Evolutionary conservation across 2,797 vertebrate genomes (phyloP), one percentile per base, ranked within the genome.

Genomic region (Megaceryle alcyon): DNA sequence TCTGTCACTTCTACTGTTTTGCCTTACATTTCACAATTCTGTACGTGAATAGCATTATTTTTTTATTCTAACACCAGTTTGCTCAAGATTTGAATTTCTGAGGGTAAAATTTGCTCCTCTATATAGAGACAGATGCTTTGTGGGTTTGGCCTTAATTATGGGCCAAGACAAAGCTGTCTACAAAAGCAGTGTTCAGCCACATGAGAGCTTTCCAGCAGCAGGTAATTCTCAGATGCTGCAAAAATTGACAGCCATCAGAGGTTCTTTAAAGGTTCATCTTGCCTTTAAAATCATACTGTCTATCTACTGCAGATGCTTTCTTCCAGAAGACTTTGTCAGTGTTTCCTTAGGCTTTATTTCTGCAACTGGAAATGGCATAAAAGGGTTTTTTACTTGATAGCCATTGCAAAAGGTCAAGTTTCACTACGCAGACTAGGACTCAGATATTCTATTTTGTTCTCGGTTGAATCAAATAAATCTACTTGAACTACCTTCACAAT

Each of bases 381-480:
- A 44, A 51, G 46, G 33, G 3, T 5, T 41, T 94, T 94, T 94
- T 26, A 63, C 14, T 91, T 73, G 28, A 12, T 63, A 82, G 60
- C 23, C 6, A 0, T 64, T 0, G 0, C 2, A 81, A 64, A 64
- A 83, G 22, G 20, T 65, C 0, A 9, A 43, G 33, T 86, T 91
- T 94, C 43, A 37, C 21, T 51, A 26, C 64, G 43, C 28, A 82
- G 60, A 48, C 6, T 25, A 23, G n/a, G 56, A 77, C 16, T 82
- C 18, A 44, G n/a, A 69, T 92, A 91, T 39, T 88, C 48, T 18
- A 5, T 46, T 23, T 28, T 35, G 23, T 83, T 94, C 63, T 72
- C n/a, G 51, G 23, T 3, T 73, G 23, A 91, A 54, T 71, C 48
- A 76, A 51, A 43, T 35, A 56, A 88, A 82, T 28, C 25, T 35